Evolutionary conservation across 1,140 invertebrate genomes (phyloP).

Genomic region (Nephotettix cincticeps): DNA sequence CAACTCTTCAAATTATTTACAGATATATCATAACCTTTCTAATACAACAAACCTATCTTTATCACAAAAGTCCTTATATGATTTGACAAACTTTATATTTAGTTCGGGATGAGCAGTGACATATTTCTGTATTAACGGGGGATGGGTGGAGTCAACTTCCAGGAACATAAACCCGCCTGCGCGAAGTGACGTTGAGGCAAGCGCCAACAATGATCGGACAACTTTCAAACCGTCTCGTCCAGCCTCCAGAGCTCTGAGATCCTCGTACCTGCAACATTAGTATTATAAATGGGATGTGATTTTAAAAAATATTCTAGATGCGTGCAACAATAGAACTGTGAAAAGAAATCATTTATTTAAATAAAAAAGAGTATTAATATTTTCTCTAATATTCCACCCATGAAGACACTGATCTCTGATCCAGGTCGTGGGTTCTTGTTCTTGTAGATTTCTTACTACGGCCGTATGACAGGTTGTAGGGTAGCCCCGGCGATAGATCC

Average conservation of each 20-base stretch:
- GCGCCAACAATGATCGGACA: slow-evolving; percentile 56
- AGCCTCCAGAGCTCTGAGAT: slow-evolving; percentile 60
- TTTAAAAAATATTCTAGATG: too few species aligned
- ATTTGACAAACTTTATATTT: slow-evolving; percentile 49
- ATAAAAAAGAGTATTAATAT: too few species aligned
- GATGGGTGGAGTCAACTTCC: slow-evolving; percentile 59
- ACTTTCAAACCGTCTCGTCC: slow-evolving; percentile 59
- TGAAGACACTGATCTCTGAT: too few species aligned
- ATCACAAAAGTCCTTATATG: slow-evolving; percentile 57
- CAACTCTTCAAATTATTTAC: too few species aligned
- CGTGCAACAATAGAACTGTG: too few species aligned
- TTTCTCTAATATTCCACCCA: too few species aligned
- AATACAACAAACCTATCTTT: slow-evolving; percentile 60
- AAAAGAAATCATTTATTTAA: too few species aligned
- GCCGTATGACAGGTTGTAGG: too few species aligned
- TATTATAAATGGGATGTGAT: too few species aligned
- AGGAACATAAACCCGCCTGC: slow-evolving; percentile 55
- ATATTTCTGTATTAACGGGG: slow-evolving; percentile 51
- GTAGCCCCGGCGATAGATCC: too few species aligned
- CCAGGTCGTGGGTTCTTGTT: too few species aligned
- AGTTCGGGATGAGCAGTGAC: slow-evolving; percentile 49
- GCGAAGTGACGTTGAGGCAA: slow-evolving; percentile 52
- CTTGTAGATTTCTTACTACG: too few species aligned
- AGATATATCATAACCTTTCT: slow-evolving; percentile 42
- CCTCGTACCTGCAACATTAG: slow-evolving; percentile 70